These are phyloP conservation scores for Ctenomys sociabilis DNA, from an alignment of 2,113 vertebrate genomes.

Conservation along the genomic window DNA sequence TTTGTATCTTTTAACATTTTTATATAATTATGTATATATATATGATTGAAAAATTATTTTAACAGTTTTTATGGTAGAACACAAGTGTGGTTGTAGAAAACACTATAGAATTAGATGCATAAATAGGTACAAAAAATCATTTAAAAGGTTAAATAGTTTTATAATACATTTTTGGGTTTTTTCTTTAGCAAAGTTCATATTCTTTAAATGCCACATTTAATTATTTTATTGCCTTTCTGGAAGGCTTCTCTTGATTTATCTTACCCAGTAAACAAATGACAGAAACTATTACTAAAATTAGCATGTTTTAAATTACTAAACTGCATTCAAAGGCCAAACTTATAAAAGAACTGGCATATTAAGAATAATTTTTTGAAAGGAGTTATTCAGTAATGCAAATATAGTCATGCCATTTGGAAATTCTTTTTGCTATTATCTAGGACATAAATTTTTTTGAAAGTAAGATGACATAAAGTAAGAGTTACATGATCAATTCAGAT, in stretches of 20 bases:
- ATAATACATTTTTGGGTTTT: not conserved
- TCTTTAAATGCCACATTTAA: not conserved
- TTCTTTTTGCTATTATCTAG: conserved; percentile 1
- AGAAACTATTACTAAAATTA: not conserved
- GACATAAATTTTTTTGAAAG: conserved; percentile 23
- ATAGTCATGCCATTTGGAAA: not conserved
- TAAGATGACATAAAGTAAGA: not conserved
- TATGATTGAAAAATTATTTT: not conserved
- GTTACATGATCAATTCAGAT: not conserved
- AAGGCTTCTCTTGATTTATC: not conserved
- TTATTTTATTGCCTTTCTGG: conserved; percentile 24
- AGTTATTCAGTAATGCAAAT: conserved; percentile 17
- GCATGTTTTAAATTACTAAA: not conserved
- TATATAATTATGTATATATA: not conserved
- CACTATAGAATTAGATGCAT: not conserved
- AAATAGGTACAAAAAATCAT: not conserved
- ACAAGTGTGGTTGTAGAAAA: not conserved
- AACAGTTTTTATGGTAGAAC: not conserved
- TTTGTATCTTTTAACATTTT: not conserved
- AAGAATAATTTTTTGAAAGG: not conserved
- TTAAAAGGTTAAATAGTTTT: not conserved
- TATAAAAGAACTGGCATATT: not conserved
- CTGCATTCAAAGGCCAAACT: not conserved
- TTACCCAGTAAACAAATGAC: not conserved
- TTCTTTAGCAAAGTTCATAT: not conserved